Evolutionary conservation across 1,140 invertebrate species (phyloP).

Genomic region (Rhynchophorus ferrugineus): DNA sequence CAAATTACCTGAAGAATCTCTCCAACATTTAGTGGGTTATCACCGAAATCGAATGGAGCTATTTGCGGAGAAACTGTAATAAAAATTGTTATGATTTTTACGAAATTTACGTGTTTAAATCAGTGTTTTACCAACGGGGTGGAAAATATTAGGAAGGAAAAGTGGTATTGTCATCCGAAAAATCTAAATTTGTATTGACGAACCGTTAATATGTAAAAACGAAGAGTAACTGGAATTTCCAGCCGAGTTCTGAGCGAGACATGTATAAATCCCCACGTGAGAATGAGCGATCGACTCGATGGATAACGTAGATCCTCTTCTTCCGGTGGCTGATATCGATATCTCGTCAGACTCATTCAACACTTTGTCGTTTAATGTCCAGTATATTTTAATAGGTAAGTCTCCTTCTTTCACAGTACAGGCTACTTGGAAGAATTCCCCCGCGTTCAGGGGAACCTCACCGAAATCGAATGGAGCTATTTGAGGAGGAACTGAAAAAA

Average conservation of each 20-base stretch:
- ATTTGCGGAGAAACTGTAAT: constrained; percentile 1
- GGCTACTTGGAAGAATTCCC: constrained; percentile 60
- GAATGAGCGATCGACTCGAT: constrained; percentile 67
- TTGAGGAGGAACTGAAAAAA: constrained; percentile 2
- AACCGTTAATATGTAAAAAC: constrained; percentile 30
- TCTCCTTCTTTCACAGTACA: constrained; percentile 67
- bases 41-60: constrained; percentile 51
- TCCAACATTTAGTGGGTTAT: constrained; percentile 58
- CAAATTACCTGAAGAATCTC: constrained; percentile 65
- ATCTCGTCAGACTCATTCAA: constrained; percentile 31
- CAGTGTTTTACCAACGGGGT: neutral
- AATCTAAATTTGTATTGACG: constrained; percentile 8
- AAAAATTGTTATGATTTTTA: no score
- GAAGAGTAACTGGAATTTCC: constrained; percentile 43
- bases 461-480: constrained; percentile 49
- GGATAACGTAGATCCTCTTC: constrained; percentile 44
- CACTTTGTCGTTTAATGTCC: constrained; percentile 53
- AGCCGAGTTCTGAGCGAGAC: constrained; percentile 59
- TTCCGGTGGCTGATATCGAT: constrained; percentile 28
- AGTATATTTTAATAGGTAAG: constrained; percentile 56
- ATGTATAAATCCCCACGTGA: constrained; percentile 58
- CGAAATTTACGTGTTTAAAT: no score
- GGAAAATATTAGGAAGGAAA: neutral
- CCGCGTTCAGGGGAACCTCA: constrained; percentile 56
- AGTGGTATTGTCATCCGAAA: neutral